These are phyloP conservation scores for Chelonia mydas DNA, from an alignment of 2,797 vertebrate species.

Conservation along the genomic window DNA sequence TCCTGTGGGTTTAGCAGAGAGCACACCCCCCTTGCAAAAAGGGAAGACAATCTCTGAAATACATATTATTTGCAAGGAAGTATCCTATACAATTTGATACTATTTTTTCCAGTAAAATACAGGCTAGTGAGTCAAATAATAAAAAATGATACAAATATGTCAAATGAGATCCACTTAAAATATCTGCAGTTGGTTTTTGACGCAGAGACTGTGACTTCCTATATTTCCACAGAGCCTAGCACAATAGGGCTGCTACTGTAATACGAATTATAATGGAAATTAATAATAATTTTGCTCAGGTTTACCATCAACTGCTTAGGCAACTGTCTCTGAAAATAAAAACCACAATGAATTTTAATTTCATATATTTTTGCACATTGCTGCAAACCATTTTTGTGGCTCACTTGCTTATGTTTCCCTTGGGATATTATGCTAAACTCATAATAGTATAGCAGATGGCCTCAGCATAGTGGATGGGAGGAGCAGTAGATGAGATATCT, in stretches of 20 bases:
- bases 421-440: conserved; percentile 14
- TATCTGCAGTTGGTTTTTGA: background rate
- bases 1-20: conserved; percentile 36
- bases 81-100: background rate
- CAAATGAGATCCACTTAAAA: background rate
- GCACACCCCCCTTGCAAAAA: conserved; percentile 27
- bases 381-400: conserved; percentile 25
- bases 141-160: background rate
- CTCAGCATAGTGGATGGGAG: background rate
- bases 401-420: conserved; percentile 36
- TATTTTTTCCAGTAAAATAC: background rate
- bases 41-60: conserved; percentile 32
- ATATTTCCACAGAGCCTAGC: background rate
- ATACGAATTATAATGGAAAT: background rate
- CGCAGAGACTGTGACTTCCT: background rate
- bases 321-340: background rate
- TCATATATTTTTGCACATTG: background rate
- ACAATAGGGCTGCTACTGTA: background rate
- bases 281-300: background rate
- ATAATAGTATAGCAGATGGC: conserved; percentile 49
- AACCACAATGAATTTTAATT: conserved; percentile 29
- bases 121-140: background rate
- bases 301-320: background rate
- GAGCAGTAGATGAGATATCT: background rate
- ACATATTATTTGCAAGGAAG: conserved; percentile 28